Evolutionary conservation across 2,113 vertebrate species (phyloP), one percentile per base, ranked within the genome.

Genomic region (Callipepla squamata): DNA sequence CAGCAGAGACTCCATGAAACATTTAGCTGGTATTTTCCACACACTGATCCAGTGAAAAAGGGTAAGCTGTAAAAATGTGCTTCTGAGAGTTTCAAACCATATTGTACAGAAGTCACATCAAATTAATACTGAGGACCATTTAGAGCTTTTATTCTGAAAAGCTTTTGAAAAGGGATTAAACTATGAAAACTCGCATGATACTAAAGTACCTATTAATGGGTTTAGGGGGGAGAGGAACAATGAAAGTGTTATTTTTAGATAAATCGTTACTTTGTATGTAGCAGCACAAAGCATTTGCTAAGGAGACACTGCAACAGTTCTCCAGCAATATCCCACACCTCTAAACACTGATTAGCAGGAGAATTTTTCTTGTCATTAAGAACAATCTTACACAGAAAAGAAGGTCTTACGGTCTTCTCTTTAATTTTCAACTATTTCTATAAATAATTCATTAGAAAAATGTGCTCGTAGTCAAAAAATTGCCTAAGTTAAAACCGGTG

Each of bases 51-150:
- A 97, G 95, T 98, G 98, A 98, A 98, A 98, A 98, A 97, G 98
- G 97, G 97, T 98, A 98, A 98, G 98, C 98, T 93, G 98, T 94
- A 97, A 98, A 98, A 98, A 98, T 95, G 97, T 98, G 98, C 97
- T 98, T 98, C 98, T 98, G 98, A 98, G 98, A 98, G 98, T 98
- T 98, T 98, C 97, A 98, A 98, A 97, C 98, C 98, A 98, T 98
- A 99, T 99, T 99, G 98, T 99, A 98, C 98, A 98, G 98, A 99
- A 99, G 99, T 99, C 99, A 99, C 98, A 99, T 99, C 99, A 98
- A 98, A 99, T 99, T 99, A 99, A 98, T 98, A 98, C 98, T 98
- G 99, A 99, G 98, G 98, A 98, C 99, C 99, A 99, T 99, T 99
- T 98, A 98, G 98, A 98, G 98, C 98, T 98, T 99, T 99, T 99